Percentiles rank a stretch among this genome's conserved stretches.
Evolutionary conservation across 2,888 invertebrate species (phyloP).

Genomic region (Trypoxylon attenuatum): DNA sequence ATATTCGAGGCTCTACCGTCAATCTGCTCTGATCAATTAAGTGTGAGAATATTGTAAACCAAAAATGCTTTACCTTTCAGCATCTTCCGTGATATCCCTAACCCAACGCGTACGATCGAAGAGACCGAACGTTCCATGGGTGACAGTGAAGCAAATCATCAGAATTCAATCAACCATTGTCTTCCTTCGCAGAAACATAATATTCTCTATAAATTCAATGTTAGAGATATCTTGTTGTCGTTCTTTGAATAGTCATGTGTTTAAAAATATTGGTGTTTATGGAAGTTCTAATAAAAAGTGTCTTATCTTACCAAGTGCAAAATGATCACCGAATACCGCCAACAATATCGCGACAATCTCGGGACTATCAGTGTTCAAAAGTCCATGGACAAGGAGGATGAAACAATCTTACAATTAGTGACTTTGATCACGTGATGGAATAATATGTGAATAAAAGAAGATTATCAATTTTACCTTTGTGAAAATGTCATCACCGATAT

Average conservation of each 20-base stretch:
- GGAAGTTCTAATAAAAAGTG: conserved; percentile 14
- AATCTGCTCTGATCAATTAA: background rate
- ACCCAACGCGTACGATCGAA: background rate
- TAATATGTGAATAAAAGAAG: background rate
- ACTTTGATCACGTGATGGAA: background rate
- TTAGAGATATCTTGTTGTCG: background rate
- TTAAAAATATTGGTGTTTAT: conserved; percentile 3
- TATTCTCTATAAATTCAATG: background rate
- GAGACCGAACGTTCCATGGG: background rate
- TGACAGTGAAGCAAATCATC: no score
- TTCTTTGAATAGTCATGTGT: background rate
- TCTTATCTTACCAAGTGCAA: conserved; percentile 30
- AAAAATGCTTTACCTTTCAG: conserved; percentile 48
- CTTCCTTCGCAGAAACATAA: conserved; percentile 34
- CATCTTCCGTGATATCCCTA: conserved; percentile 31
- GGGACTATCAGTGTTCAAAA: background rate
- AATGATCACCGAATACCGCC: background rate
- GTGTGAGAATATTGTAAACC: conserved; percentile 6
- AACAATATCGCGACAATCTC: conserved; percentile 2
- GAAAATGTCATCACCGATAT: background rate
- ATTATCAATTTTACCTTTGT: background rate
- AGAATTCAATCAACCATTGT: conserved; percentile 32
- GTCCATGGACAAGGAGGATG: background rate
- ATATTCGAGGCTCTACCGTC: background rate
- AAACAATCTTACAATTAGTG: background rate